Evolutionary conservation across 2,113 vertebrate genomes (phyloP), one percentile per base, ranked within the genome.

Genomic region (Oncorhynchus gorbuscha): DNA sequence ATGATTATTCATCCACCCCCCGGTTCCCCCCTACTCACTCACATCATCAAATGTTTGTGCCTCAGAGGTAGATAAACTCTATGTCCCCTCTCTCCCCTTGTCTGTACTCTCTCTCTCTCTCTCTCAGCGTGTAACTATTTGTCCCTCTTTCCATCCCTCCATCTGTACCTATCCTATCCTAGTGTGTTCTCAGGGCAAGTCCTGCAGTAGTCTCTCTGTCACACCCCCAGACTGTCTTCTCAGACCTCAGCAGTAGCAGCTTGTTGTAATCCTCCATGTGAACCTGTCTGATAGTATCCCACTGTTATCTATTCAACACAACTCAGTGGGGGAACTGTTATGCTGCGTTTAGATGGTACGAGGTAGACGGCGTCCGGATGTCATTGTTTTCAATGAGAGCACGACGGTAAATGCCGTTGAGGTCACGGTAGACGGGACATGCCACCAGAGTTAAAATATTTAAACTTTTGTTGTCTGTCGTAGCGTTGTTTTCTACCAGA

Each of bases 61-160:
- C 84, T 84, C 68, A 79, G 71, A 75, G 28, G 72, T 80, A 83
- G 83, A 70, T 55, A 81, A 5, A 78, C 59, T 70, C 67, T 49
- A 9, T 5, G 39, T 48, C 73, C 77, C 74, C 39, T 11, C 73
- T 74, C 66, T 77, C 45, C 32, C 58, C 62, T 11, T 68, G 14
- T 67, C 22, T 39, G 22, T 45, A 22, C 24, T 64, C n/a, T 61
- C 49, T 73, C 49, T 73, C 49, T n/a, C n/a, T n/a, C n/a, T 64
- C 61, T 32, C 13, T 68, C 64, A 11, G 32, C 20, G 9, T 32
- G n/a, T 70, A 20, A 35, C 14, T 14, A 49, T 62, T 5, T 45
- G 39, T 45, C 39, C 39, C 39, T 12, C 39, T 45, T 11, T 45
- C 3, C 35, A 3, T 39, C 55, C 48, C 24, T 55, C 79, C 62